Evolutionary conservation across 2,113 vertebrate genomes (phyloP), one percentile per base, ranked within the genome.

Genomic region (Dinomys branickii): DNA sequence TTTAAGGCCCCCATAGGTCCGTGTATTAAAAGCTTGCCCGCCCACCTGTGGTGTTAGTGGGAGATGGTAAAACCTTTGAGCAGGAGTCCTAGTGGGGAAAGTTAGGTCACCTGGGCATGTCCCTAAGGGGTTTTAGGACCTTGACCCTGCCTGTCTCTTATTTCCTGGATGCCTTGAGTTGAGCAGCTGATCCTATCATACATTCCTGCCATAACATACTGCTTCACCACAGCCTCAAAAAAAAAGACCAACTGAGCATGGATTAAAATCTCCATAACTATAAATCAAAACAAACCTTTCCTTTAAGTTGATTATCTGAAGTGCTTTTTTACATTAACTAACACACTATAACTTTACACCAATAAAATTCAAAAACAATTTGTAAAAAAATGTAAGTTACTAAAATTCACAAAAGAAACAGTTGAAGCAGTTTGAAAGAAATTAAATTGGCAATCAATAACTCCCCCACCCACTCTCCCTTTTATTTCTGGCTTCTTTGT

Each of bases 401-500:
- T 38, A 71, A 28, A 88, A 88, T 91, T 33, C 28, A 88, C 54
- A 38, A 61, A 69, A 91, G 38, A 88, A 87, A 91, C 13, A 94
- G 17, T 44, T 47, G 22, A 90, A 52, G 6, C 35, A 80, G 26
- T 41, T 84, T 91, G 87, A 75, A 85, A 92, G 35, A 94, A 88
- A 80, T 78, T 30, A 14, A 69, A 78, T 47, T 47, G 33, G 4
- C 65, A 88, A 69, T 78, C 50, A 84, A 14, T 92, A 85, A 92
- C 54, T 44, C 24, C 44, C 24, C 13, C 12, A 56, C 33, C 30
- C 22, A 65, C 33, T 77, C 24, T 38, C 5, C 16, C 20, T 83
- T 75, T 75, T 63, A 52, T 75, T 82, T 82, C 47, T 85, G 78
- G 24, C 33, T 89, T 85, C 35, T 78, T 61, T 85, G 52, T 17